Percentiles rank a stretch among this genome's conserved stretches.
phyloP scores from a whole-genome alignment of 2,888 invertebrate genomes.

The Tupiocoris notatus region DNA sequence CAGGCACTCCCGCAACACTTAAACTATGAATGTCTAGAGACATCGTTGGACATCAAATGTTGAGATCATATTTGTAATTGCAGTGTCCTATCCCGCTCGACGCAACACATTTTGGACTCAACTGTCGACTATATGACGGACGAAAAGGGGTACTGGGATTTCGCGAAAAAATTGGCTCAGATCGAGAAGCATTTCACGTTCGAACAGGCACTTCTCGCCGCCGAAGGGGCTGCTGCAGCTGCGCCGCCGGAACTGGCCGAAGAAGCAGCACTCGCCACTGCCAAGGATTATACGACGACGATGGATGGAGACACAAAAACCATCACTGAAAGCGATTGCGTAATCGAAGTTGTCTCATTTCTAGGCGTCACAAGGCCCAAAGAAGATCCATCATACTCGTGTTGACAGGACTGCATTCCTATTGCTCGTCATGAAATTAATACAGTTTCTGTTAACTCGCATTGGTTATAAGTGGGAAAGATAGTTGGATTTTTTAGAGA shows the following conservation, averaged over 20 bases:
- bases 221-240: conserved; percentile 10
- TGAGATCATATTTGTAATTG: too few species aligned
- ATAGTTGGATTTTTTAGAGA: too few species aligned
- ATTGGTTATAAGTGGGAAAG: too few species aligned
- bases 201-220: conserved; percentile 13
- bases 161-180: conserved; percentile 7
- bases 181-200: conserved; percentile 16
- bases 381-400: too few species aligned
- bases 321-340: background rate
- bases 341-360: conserved; percentile 27
- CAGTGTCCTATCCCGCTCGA: background rate
- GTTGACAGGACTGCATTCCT: too few species aligned
- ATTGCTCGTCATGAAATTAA: too few species aligned
- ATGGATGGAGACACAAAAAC: background rate
- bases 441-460: too few species aligned
- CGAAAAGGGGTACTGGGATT: background rate
- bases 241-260: conserved; percentile 13
- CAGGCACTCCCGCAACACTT: too few species aligned
- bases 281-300: conserved; percentile 14
- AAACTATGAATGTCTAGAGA: too few species aligned
- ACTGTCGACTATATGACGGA: background rate
- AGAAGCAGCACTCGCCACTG: conserved; percentile 11
- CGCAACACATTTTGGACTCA: background rate
- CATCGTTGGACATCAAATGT: too few species aligned
- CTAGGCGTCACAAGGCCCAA: conserved; percentile 11